Conservation (phyloP, 2,113 vertebrate genomes). For the Cepphus grylle region DNA sequence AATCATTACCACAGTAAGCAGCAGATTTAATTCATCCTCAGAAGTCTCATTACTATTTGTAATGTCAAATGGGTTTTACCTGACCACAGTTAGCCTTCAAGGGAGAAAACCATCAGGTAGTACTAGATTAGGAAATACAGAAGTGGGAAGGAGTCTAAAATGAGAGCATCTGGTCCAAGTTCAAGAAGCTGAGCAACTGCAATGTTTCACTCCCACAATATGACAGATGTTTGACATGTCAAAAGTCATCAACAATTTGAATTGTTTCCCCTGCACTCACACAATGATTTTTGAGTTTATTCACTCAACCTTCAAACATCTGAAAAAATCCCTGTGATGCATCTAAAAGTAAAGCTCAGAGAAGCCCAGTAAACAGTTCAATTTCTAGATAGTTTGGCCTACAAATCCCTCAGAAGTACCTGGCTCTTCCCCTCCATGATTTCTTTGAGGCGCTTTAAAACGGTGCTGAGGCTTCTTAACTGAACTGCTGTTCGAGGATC, state of each 20-base stretch:
- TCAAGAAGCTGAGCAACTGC: background rate
- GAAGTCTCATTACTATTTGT: background rate
- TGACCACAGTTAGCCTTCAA: background rate
- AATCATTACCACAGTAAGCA: background rate
- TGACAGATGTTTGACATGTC: background rate
- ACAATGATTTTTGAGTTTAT: background rate
- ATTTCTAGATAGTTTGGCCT: background rate
- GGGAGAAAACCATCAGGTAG: background rate
- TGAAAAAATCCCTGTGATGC: background rate
- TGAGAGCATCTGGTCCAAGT: background rate
- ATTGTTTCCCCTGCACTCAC: background rate
- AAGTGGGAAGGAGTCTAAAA: background rate
- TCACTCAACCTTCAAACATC: background rate
- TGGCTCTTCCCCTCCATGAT: slow-evolving; percentile 99
- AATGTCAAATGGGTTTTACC: no score
- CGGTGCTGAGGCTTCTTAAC: slow-evolving; percentile 88
- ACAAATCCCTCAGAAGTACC: slow-evolving; percentile 70
- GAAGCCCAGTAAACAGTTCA: background rate
- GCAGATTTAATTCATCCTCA: background rate
- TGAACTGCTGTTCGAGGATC: slow-evolving; percentile 97
- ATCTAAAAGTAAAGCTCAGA: background rate
- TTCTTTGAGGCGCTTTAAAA: slow-evolving; percentile 94
- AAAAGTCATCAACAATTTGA: background rate
- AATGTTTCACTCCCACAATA: background rate
- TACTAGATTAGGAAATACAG: background rate